Evolutionary conservation across 2,888 invertebrate genomes (phyloP).

Genomic region (Brenthis ino): DNA sequence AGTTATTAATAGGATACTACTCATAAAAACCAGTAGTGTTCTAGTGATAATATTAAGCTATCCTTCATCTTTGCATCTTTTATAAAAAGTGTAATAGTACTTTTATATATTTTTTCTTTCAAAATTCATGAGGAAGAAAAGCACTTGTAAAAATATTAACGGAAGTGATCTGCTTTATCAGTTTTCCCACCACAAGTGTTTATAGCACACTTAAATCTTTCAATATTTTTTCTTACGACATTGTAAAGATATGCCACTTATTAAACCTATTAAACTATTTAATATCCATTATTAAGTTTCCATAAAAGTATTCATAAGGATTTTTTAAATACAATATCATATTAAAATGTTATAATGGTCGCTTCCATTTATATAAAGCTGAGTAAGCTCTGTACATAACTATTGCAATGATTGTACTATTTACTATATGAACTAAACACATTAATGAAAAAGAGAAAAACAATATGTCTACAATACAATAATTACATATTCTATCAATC

Average conservation of each 20-base stretch:
- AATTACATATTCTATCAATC: no score
- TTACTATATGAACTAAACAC: neutral
- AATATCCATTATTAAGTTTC: constrained; percentile 18
- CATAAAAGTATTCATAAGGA: constrained; percentile 21
- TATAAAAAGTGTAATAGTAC: no score
- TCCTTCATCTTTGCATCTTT: no score
- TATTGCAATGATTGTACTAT: neutral
- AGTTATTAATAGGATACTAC: no score
- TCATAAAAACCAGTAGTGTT: no score
- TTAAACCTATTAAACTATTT: constrained; percentile 13
- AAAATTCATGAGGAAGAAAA: no score
- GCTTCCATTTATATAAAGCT: constrained; percentile 15
- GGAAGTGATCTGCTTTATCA: no score
- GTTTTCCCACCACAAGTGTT: constrained; percentile 1
- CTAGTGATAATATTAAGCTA: no score
- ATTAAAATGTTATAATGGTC: constrained; percentile 17
- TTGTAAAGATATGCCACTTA: constrained; percentile 18
- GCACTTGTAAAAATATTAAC: no score
- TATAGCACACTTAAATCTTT: neutral
- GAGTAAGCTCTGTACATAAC: constrained; percentile 18
- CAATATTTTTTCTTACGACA: constrained; percentile 3
- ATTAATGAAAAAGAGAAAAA: no score
- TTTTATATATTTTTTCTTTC: no score
- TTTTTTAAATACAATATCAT: constrained; percentile 18
- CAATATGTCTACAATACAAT: no score